Percentiles rank a stretch among this genome's conserved stretches.
These are phyloP conservation scores for Balaenoptera acutorostrata DNA, from an alignment of 2,113 vertebrate species.

Conservation along the genomic window DNA sequence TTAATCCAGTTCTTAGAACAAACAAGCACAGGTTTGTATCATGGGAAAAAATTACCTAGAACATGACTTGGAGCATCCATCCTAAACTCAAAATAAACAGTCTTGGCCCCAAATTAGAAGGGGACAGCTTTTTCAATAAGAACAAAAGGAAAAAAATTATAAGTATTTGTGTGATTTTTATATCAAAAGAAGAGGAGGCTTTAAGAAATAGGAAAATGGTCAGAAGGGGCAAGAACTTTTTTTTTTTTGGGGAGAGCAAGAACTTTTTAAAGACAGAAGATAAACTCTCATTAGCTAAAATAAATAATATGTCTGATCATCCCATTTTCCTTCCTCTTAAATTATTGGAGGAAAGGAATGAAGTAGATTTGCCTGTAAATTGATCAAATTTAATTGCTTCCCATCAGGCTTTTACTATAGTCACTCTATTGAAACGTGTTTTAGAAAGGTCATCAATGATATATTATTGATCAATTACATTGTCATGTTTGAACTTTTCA, in stretches of 20 bases:
- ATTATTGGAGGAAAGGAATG: background rate
- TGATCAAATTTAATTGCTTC: background rate
- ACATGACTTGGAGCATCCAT: background rate
- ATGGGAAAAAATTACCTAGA: no score
- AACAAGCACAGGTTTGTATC: background rate
- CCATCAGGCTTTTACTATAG: background rate
- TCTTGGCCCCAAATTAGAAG: background rate
- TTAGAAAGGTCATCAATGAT: background rate
- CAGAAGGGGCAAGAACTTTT: background rate
- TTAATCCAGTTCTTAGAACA: background rate
- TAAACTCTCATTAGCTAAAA: background rate
- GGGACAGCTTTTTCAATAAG: background rate
- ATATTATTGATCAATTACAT: background rate
- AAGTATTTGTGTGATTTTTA: background rate
- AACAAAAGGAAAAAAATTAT: background rate
- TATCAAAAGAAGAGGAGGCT: background rate
- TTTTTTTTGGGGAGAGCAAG: accelerated
- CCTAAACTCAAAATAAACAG: background rate
- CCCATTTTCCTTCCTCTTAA: background rate
- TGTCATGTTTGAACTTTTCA: background rate
- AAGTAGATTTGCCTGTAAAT: background rate
- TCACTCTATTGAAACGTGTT: background rate
- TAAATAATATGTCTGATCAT: background rate
- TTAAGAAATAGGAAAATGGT: background rate
- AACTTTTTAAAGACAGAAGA: background rate